Conservation (phyloP, 2,888 invertebrate genomes). For the Lathronympha strigana region DNA sequence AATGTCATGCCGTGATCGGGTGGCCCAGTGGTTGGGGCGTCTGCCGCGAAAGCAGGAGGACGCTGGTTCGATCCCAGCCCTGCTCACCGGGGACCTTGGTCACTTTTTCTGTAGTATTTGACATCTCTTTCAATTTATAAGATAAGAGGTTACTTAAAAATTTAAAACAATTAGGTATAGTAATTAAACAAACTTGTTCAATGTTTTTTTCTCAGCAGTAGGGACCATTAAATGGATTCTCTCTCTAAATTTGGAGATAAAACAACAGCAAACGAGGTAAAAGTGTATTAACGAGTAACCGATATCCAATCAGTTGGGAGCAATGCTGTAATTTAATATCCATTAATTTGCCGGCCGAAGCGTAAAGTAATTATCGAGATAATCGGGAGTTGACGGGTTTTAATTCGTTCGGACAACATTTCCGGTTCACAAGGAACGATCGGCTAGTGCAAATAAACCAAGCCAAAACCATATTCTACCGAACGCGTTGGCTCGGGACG, state of each 20-base stretch:
- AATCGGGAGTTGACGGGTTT: constrained; percentile 53
- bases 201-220: too few species aligned
- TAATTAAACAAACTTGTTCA: too few species aligned
- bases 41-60: too few species aligned
- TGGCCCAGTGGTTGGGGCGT: too few species aligned
- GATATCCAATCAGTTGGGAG: constrained; percentile 54
- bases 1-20: too few species aligned
- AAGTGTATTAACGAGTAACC: constrained; percentile 46
- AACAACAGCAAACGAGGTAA: constrained; percentile 45
- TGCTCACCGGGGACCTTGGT: too few species aligned
- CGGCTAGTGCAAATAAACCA: constrained; percentile 15
- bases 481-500: too few species aligned
- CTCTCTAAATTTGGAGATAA: constrained; percentile 29
- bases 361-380: constrained; percentile 53
- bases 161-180: too few species aligned
- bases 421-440: constrained; percentile 28
- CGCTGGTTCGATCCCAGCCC: too few species aligned
- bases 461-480: not conserved
- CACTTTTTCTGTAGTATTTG: too few species aligned
- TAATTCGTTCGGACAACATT: constrained; percentile 48
- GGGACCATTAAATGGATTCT: constrained; percentile 28
- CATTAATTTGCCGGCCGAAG: constrained; percentile 51
- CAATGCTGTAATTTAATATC: constrained; percentile 54
- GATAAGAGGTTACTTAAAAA: too few species aligned
- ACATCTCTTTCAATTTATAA: too few species aligned